Conservation (phyloP, 1,140 invertebrate genomes). For the Idris sp. region DNA sequence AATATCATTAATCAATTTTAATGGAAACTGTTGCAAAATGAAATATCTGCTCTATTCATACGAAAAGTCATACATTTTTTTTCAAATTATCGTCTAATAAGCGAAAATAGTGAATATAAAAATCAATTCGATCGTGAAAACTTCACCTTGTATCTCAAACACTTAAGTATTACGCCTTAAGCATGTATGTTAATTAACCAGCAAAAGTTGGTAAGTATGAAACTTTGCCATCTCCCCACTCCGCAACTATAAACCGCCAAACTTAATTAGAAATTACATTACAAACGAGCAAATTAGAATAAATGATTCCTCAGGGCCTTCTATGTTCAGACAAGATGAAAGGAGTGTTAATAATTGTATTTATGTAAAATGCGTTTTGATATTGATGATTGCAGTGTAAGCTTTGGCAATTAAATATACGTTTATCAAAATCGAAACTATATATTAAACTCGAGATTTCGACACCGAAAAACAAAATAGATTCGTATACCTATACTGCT, state of each 20-base stretch:
- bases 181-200: conserved; percentile 60
- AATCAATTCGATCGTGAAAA: conserved; percentile 37
- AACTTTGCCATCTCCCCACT: conserved; percentile 48
- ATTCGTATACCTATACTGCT: too few species aligned
- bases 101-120: conserved; percentile 23
- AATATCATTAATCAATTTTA: too few species aligned
- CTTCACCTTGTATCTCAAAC: conserved; percentile 30
- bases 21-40: too few species aligned
- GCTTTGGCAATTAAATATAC: too few species aligned
- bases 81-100: conserved; percentile 9
- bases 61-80: too few species aligned
- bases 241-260: conserved; percentile 44
- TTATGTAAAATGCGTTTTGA: conserved; percentile 29
- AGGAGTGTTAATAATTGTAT: conserved; percentile 53
- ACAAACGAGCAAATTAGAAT: conserved; percentile 63
- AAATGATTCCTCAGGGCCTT: conserved; percentile 53
- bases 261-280: conserved; percentile 65
- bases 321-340: conserved; percentile 42
- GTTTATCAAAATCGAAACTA: too few species aligned
- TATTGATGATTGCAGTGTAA: conserved; percentile 39
- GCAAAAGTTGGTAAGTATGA: conserved; percentile 59
- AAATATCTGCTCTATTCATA: too few species aligned
- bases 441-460: too few species aligned
- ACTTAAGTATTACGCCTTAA: conserved; percentile 53
- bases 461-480: too few species aligned